Conservation (phyloP, 2,888 invertebrate genomes). For the Campoletis raptor region DNA sequence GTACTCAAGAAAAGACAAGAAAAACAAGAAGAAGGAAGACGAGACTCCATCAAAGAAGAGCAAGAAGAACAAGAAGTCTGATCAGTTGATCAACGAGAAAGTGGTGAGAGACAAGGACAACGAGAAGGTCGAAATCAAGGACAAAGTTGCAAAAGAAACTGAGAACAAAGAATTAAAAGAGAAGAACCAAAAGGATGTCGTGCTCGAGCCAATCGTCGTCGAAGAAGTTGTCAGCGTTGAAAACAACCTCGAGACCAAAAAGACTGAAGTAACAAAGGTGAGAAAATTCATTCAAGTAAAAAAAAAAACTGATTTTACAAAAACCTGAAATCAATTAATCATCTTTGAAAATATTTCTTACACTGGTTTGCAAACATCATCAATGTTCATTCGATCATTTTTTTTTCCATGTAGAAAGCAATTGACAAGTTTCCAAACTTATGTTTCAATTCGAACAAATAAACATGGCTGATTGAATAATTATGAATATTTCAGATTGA, state of each 20-base stretch:
- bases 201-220: slow-evolving; percentile 78
- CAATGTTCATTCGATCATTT: too few species aligned
- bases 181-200: slow-evolving; percentile 83
- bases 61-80: slow-evolving; percentile 85
- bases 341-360: too few species aligned
- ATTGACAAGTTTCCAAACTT: too few species aligned
- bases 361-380: too few species aligned
- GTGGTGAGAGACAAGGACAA: slow-evolving; percentile 84
- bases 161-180: slow-evolving; percentile 86
- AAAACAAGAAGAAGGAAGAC: slow-evolving; percentile 89
- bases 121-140: slow-evolving; percentile 84
- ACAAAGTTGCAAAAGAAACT: slow-evolving; percentile 86
- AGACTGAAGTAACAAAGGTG: slow-evolving; percentile 73
- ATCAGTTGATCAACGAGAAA: slow-evolving; percentile 85
- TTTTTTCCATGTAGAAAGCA: too few species aligned
- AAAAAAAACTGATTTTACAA: not conserved
- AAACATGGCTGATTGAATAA: not conserved
- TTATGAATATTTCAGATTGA: slow-evolving; percentile 72
- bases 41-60: slow-evolving; percentile 85
- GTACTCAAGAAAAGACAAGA: slow-evolving; percentile 90
- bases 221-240: slow-evolving; percentile 75
- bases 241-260: slow-evolving; percentile 74
- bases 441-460: not conserved
- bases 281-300: not conserved
- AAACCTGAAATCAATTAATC: too few species aligned